Evolutionary conservation across 2,113 vertebrate species (phyloP).

Genomic region (Onychostruthus taczanowskii): DNA sequence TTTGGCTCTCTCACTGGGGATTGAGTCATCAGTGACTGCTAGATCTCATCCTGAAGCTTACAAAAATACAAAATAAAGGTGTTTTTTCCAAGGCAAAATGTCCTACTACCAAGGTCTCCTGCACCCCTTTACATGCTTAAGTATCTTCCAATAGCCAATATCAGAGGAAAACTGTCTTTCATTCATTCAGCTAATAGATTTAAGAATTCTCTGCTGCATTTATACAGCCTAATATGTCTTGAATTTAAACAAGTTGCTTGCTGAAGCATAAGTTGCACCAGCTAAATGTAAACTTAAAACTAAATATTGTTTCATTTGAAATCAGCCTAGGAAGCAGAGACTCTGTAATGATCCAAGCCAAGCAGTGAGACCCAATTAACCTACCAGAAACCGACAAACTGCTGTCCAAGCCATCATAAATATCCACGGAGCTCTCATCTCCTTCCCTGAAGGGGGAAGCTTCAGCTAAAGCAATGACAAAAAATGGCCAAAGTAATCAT

Average conservation of each 20-base stretch:
- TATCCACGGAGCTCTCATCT: constrained; percentile 91
- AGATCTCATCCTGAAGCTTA: neutral
- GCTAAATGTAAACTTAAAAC: neutral
- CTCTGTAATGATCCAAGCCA: neutral
- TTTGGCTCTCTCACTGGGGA: neutral
- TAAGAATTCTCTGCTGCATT: neutral
- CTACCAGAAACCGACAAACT: constrained; percentile 64
- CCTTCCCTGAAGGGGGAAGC: constrained; percentile 74
- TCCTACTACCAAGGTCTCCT: neutral
- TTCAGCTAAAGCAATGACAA: constrained; percentile 36
- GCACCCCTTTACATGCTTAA: neutral
- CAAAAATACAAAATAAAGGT: neutral
- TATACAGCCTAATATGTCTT: neutral
- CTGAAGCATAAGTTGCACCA: neutral
- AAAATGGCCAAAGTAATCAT: neutral
- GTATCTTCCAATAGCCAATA: neutral
- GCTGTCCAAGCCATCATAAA: constrained; percentile 89
- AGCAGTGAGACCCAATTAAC: neutral
- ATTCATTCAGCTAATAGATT: neutral
- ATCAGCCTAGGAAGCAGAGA: neutral
- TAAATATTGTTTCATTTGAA: neutral
- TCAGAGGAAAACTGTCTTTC: neutral
- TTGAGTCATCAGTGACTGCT: neutral
- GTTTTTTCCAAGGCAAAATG: neutral
- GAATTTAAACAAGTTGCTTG: neutral